These are phyloP conservation scores for Burhinus bistriatus DNA, from an alignment of 2,113 vertebrate genomes.

Conservation along the genomic window DNA sequence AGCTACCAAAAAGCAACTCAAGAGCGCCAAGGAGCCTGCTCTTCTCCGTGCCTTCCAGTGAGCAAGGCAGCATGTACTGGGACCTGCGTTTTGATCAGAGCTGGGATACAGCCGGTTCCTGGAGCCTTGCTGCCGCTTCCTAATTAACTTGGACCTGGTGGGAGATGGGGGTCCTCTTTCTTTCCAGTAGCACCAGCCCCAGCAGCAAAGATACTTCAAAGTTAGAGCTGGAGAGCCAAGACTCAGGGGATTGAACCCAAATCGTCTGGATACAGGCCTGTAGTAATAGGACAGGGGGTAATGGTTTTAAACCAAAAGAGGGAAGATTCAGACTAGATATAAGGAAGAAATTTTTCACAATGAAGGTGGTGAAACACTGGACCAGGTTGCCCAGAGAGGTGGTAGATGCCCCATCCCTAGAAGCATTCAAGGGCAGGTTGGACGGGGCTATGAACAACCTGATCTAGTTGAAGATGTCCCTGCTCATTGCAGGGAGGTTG, in stretches of 20 bases:
- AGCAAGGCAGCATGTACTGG: accelerated
- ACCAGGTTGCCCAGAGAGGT: neutral
- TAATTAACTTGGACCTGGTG: neutral
- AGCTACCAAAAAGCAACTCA: neutral
- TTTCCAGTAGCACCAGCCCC: neutral
- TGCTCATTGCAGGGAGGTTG: neutral
- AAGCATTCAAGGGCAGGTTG: neutral
- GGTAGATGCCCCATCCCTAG: neutral
- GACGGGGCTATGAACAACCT: neutral
- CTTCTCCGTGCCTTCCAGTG: neutral
- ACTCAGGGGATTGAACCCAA: neutral
- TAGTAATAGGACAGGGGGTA: neutral
- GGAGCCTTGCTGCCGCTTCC: accelerated
- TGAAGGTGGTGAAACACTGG: neutral
- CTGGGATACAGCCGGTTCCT: neutral
- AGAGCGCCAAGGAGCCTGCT: neutral
- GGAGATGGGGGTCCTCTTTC: neutral
- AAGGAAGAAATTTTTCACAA: neutral
- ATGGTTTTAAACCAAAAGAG: neutral
- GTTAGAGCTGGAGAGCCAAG: neutral
- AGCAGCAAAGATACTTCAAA: neutral
- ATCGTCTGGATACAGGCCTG: neutral
- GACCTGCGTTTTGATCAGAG: neutral
- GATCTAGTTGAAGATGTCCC: neutral
- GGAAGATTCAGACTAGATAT: neutral